Percentiles rank a stretch among this genome's conserved stretches.
Evolutionary conservation across 2,113 vertebrate species (phyloP).

Genomic region (Sylvilagus bachmani): DNA sequence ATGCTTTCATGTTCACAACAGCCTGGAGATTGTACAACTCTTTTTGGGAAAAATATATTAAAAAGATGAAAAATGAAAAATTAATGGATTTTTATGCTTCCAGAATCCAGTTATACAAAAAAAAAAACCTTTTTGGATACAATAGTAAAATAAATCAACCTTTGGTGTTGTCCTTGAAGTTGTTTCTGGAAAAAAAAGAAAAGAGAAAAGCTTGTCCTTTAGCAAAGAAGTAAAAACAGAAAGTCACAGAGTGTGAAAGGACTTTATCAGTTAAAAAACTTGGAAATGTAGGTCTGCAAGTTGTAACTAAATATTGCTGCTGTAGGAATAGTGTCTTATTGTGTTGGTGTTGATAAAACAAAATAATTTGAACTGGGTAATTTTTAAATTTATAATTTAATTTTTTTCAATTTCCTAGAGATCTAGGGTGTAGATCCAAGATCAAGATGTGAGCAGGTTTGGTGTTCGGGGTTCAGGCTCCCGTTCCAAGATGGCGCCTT

Average conservation of each 20-base stretch:
- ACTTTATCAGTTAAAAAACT: not conserved
- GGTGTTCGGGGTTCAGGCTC: not conserved
- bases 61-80: not conserved
- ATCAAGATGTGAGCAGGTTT: not conserved
- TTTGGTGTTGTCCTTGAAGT: not conserved
- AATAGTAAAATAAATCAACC: slow-evolving; percentile 2
- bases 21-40: not conserved
- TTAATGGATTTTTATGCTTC: not conserved
- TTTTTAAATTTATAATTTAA: not conserved
- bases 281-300: not conserved
- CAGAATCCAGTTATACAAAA: not conserved
- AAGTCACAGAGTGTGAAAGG: not conserved
- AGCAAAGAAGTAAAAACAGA: not conserved
- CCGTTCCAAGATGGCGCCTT: not conserved
- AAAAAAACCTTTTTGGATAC: slow-evolving; percentile 1
- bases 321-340: not conserved
- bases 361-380: not conserved
- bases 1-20: not conserved
- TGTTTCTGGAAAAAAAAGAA: not conserved
- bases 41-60: slow-evolving; percentile 34
- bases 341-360: not conserved
- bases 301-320: not conserved
- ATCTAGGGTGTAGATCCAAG: not conserved
- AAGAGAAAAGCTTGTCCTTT: slow-evolving; percentile 27
- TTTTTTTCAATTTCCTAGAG: not conserved